Conservation (phyloP, 1,140 invertebrate genomes). For the Ceratosolen fusciceps region DNA sequence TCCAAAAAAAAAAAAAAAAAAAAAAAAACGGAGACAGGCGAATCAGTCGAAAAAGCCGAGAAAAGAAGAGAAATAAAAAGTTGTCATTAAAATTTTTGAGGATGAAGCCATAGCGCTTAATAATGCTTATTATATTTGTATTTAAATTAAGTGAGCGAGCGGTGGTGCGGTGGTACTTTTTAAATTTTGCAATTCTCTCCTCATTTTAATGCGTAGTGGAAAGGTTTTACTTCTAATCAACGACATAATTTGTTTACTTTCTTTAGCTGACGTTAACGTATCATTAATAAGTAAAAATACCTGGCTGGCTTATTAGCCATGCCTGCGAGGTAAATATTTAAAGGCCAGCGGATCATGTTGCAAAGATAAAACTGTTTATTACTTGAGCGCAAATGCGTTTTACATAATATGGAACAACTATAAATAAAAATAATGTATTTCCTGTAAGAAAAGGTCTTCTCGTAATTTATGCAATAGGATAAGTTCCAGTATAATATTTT, state of each 20-base stretch:
- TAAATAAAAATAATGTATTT: slow-evolving; percentile 4
- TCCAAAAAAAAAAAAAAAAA: no score
- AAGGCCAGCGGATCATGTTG: not conserved
- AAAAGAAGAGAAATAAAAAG: no score
- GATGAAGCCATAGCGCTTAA: no score
- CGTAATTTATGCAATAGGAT: not conserved
- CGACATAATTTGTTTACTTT: no score
- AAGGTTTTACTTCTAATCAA: no score
- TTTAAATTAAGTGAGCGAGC: no score
- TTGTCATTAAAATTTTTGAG: no score
- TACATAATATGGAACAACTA: not conserved
- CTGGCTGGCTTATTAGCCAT: not conserved
- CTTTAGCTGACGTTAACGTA: no score
- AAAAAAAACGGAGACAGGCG: no score
- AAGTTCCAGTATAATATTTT: not conserved
- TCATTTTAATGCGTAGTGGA: not conserved
- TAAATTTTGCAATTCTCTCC: not conserved
- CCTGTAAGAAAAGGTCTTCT: not conserved
- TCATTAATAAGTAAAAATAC: not conserved
- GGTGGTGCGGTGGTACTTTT: no score
- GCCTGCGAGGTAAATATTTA: not conserved
- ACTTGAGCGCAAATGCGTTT: not conserved
- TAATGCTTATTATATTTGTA: no score
- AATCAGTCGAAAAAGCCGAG: no score
- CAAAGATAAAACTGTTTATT: not conserved